Evolutionary conservation across 2,888 invertebrate species (phyloP).

Genomic region (Vannuccia rotundouncinata): DNA sequence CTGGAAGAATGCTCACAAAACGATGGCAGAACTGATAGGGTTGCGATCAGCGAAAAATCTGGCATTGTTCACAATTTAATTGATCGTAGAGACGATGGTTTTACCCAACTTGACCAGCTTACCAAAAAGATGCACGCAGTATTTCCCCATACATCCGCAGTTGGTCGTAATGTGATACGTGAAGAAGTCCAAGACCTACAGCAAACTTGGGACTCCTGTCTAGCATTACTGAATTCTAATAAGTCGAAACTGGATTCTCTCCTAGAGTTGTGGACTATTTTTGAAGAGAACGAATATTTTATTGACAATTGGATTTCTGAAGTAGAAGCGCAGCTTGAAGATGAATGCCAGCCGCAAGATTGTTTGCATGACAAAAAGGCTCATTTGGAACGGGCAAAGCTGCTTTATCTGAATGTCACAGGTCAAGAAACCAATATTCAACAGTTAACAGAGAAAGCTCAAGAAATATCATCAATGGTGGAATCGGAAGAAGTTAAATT

Average conservation of each 20-base stretch:
- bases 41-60: background rate
- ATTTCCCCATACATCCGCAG: background rate
- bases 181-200: background rate
- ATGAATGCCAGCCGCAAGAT: background rate
- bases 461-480: background rate
- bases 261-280: background rate
- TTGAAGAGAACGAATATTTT: background rate
- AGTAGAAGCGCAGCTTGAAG: background rate
- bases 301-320: background rate
- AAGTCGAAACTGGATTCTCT: background rate
- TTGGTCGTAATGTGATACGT: background rate
- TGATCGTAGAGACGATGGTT: background rate
- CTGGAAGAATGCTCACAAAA: constrained; percentile 12
- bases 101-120: background rate
- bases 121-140: background rate
- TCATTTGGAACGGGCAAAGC: background rate
- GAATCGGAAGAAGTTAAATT: background rate
- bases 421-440: background rate
- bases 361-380: constrained; percentile 7
- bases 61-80: background rate
- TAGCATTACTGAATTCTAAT: background rate
- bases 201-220: background rate
- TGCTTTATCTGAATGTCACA: background rate
- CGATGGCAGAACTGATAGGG: background rate
- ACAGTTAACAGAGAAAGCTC: background rate